Conservation (phyloP, 2,888 invertebrate species). For the Agrochola macilenta region DNA sequence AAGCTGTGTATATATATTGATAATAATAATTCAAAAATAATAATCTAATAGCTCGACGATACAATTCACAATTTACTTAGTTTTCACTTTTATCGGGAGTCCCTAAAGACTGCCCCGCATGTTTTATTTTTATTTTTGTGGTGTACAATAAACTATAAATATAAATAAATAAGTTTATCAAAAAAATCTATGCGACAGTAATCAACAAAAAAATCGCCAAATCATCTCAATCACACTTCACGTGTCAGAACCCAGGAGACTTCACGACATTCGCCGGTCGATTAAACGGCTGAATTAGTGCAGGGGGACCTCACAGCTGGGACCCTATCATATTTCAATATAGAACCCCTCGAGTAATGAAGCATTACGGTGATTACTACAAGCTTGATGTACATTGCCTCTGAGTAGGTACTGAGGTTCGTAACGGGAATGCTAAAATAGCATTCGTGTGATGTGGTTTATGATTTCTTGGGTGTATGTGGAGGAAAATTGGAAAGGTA, state of each 20-base stretch:
- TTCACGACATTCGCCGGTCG: constrained; percentile 69
- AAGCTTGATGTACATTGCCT: constrained; percentile 67
- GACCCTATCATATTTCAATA: constrained; percentile 83
- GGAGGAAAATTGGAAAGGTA: constrained; percentile 27
- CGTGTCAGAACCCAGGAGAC: constrained; percentile 60
- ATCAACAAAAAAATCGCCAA: constrained; percentile 10
- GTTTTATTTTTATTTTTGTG: too few species aligned
- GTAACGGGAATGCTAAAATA: constrained; percentile 57
- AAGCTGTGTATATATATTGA: too few species aligned
- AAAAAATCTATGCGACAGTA: not conserved
- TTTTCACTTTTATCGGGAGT: too few species aligned
- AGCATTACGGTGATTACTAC: constrained; percentile 66
- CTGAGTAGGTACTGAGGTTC: constrained; percentile 62
- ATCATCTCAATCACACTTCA: constrained; percentile 56
- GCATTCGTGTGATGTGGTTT: constrained; percentile 35
- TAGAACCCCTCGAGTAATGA: constrained; percentile 67
- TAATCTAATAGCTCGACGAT: too few species aligned
- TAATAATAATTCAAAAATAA: too few species aligned
- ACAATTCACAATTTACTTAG: too few species aligned
- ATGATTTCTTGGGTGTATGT: constrained; percentile 42
- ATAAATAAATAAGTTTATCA: not conserved
- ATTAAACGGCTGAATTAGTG: constrained; percentile 82
- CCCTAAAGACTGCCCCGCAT: too few species aligned
- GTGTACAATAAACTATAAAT: too few species aligned
- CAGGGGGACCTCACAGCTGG: constrained; percentile 78